Conservation (phyloP, 2,113 vertebrate species). For the Ceratotherium simum region DNA sequence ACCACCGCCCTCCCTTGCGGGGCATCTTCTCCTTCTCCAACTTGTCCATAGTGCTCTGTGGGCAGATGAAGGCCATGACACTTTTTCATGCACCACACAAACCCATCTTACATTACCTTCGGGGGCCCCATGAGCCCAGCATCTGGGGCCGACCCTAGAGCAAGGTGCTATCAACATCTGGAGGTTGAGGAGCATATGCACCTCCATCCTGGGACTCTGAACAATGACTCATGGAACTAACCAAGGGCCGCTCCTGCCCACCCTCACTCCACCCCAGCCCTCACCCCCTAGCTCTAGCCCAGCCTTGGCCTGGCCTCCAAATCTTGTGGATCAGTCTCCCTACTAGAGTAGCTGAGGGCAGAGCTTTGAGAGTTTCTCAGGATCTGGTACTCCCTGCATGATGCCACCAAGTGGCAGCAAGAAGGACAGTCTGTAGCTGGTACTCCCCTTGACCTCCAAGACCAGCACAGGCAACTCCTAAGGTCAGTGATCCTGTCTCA, state of each 20-base stretch:
- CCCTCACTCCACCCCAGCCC: not conserved
- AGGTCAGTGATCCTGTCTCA: not conserved
- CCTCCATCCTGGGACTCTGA: not conserved
- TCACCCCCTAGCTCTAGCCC: not conserved
- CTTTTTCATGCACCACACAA: not conserved
- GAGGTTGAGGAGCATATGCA: not conserved
- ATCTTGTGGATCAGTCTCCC: not conserved
- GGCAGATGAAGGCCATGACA: not conserved
- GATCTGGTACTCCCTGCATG: not conserved
- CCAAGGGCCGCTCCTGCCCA: not conserved
- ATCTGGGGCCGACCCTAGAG: not conserved
- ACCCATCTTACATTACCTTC: not conserved
- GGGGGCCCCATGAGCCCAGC: not conserved
- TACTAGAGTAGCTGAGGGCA: not conserved
- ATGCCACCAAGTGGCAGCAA: not conserved
- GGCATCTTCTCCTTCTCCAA: conserved; percentile 96
- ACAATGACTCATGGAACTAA: not conserved
- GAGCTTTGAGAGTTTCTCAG: not conserved
- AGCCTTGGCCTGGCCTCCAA: not conserved
- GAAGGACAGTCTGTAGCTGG: not conserved
- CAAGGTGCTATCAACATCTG: not conserved
- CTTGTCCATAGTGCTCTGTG: conserved; percentile 90
- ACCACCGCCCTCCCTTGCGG: conserved; percentile 94
- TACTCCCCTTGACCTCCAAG: not conserved
- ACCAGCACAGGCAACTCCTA: not conserved